Conservation (phyloP, 2,113 vertebrate species). For the Corvus moneduloides region DNA sequence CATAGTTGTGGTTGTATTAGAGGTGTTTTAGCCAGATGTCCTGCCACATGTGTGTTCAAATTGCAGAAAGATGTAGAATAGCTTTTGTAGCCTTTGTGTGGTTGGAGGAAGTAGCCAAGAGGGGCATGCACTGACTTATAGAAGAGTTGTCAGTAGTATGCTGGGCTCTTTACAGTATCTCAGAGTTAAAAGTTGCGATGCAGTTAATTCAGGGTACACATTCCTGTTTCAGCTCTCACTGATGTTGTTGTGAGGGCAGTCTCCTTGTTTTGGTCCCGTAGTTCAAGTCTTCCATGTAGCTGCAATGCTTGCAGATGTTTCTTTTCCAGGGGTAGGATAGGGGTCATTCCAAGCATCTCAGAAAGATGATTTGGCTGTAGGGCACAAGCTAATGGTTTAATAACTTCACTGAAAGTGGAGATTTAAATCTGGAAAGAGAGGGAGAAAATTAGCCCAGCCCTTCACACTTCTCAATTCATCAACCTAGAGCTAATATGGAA, state of each 20-base stretch:
- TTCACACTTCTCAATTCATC: neutral
- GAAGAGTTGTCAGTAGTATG: neutral
- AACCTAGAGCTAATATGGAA: neutral
- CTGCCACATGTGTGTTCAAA: neutral
- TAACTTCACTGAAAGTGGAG: neutral
- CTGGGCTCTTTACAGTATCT: neutral
- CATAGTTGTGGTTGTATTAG: neutral
- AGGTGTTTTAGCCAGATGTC: neutral
- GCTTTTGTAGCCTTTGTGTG: neutral
- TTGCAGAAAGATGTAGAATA: neutral
- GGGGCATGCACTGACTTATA: accelerated
- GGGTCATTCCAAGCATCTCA: neutral
- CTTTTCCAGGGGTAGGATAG: neutral
- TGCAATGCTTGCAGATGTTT: accelerated
- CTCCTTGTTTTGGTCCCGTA: accelerated
- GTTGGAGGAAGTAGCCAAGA: neutral
- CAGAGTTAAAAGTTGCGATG: neutral
- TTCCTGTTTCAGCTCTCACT: neutral
- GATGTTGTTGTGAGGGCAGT: neutral
- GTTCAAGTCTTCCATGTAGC: neutral
- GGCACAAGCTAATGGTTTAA: neutral
- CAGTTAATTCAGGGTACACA: neutral
- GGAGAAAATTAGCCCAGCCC: neutral
- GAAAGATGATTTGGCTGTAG: neutral
- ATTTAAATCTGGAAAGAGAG: neutral